Conservation (phyloP, 2,888 invertebrate species). For the Germaria angustata region DNA sequence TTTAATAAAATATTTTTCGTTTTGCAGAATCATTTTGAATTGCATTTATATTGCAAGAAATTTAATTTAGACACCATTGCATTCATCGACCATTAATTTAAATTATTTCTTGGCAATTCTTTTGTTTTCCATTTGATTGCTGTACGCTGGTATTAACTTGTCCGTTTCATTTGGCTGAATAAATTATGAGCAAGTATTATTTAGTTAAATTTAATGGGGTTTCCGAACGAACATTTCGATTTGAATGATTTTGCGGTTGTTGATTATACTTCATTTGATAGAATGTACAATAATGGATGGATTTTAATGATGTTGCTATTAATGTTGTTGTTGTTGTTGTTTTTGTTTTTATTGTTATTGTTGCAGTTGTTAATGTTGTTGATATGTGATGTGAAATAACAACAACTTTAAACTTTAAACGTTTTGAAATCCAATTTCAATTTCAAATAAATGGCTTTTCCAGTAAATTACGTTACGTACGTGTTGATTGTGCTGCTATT, state of each 20-base stretch:
- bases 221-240: constrained; percentile 61
- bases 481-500: constrained; percentile 71
- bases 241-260: constrained; percentile 66
- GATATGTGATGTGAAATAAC: constrained; percentile 40
- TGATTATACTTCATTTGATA: constrained; percentile 37
- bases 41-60: constrained; percentile 12
- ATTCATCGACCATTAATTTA: constrained; percentile 46
- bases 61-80: constrained; percentile 47
- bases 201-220: constrained; percentile 64
- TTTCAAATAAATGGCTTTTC: constrained; percentile 76
- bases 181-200: constrained; percentile 56
- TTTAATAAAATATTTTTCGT: too few species aligned
- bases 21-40: neutral
- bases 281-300: constrained; percentile 31
- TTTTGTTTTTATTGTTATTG: neutral
- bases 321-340: neutral
- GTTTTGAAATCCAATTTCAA: constrained; percentile 76
- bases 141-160: constrained; percentile 38
- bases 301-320: constrained; percentile 6
- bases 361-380: neutral
- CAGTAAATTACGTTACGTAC: constrained; percentile 73
- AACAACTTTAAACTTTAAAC: constrained; percentile 59
- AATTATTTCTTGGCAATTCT: constrained; percentile 52
- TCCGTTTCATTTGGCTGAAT: constrained; percentile 59
- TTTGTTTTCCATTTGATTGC: constrained; percentile 27